Base-by-base conservation (phyloP, 2,797 vertebrate species). In the Odontamblyopus rebecca region DNA sequence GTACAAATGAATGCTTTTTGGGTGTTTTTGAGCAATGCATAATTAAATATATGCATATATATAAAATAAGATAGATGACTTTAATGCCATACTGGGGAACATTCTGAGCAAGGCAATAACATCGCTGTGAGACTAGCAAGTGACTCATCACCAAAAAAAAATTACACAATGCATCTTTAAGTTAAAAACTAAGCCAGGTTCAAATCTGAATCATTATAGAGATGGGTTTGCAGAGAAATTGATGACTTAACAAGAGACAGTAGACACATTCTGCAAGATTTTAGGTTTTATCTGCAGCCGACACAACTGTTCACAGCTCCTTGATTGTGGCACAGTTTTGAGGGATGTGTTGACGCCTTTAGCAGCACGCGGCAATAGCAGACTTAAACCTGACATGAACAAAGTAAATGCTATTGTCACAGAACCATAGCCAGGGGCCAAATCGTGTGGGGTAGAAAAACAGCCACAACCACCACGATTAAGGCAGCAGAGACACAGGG, bases 311-410 rank as follows among this genome's bases (percentile, higher is more conserved):
- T 86, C 54, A 23, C 23, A 68, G 67, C 76, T 75, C 62, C 65
- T n/a, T 68, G 26, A 48, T 11, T 68, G 27, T 70, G 69, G 67
- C 62, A 35, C 82, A 79, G 74, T 77, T 59, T 78, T 74, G 23
- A 64, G 59, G 38, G 71, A 77, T 84, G 62, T 80, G 78, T 81
- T 86, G 72, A 86, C 2, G 80, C 65, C 80, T 61, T 51, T 67
- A 76, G 80, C 75, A 50, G 70, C 70, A 62, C 69, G 56, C 19
- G 74, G 19, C 67, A 70, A 60, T 59, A 26, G 70, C 56, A 62
- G 66, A 77, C 29, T 61, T 44, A 35, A 16, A 53, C 27, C 56
- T 68, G 41, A 71, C 19, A 64, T 75, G 70, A 38, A 83, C 74
- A 84, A 70, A 74, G 61, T 63, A 44, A 63, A 63, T 19, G 51